A percentile compares a stretch with the other conserved stretches of the same genome.
Conservation (phyloP, 1,140 invertebrate species). For the Wasmannia auropunctata region DNA sequence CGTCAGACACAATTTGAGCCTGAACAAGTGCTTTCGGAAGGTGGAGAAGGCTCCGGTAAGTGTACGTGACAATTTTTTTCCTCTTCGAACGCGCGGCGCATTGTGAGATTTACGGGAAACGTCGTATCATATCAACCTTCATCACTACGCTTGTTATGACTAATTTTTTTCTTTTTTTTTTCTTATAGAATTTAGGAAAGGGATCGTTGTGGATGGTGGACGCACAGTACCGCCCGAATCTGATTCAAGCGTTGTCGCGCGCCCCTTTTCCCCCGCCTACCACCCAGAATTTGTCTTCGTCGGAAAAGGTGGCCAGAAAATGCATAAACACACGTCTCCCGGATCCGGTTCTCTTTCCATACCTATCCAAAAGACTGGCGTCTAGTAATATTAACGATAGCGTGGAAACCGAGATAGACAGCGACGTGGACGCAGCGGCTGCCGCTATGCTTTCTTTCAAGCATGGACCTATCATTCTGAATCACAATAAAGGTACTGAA, state of each 20-base stretch:
- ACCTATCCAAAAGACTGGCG: conserved; percentile 89
- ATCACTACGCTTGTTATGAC: neutral
- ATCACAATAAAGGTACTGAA: conserved; percentile 84
- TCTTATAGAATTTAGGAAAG: conserved; percentile 94
- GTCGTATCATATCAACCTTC: neutral
- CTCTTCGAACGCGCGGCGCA: neutral
- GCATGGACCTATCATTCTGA: conserved; percentile 87
- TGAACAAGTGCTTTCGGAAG: conserved; percentile 99
- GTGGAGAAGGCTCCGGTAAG: conserved; percentile 95
- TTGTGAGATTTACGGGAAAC: neutral
- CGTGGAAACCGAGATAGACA: conserved; percentile 86
- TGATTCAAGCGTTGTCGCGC: conserved; percentile 93
- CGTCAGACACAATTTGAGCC: conserved; percentile 96
- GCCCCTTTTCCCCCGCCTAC: conserved; percentile 93
- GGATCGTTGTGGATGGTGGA: conserved; percentile 98
- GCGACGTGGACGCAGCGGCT: conserved; percentile 92
- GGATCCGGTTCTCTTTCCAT: conserved; percentile 92
- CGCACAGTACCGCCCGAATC: conserved; percentile 93
- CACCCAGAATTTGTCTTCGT: conserved; percentile 79
- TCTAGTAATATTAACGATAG: conserved; percentile 84
- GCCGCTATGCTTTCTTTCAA: conserved; percentile 93
- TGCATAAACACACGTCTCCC: conserved; percentile 85
- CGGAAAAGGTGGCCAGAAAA: conserved; percentile 79
- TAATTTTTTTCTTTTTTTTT: conserved; percentile 76
- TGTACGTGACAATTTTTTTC: conserved; percentile 60